Conservation (phyloP, 2,113 vertebrate species). For the Ploceus nigricollis region DNA sequence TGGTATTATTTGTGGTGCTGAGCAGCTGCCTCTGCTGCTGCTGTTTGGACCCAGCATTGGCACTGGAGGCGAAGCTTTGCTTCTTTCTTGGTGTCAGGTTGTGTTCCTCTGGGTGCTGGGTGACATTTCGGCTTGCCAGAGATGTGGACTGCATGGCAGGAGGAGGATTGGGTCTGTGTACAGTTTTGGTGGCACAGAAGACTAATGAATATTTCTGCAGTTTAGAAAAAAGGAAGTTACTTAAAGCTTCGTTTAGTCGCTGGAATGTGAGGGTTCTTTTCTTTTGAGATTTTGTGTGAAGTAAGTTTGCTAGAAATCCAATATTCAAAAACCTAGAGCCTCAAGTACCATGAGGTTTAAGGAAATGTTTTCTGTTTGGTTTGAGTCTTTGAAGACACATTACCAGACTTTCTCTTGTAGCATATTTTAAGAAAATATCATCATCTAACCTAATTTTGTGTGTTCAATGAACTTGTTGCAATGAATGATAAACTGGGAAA, state of each 20-base stretch:
- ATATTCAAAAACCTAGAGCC: not conserved
- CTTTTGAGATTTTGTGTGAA: not conserved
- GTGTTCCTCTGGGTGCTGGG: not conserved
- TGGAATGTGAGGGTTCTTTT: not conserved
- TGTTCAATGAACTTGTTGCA: not conserved
- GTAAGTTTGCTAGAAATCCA: not conserved
- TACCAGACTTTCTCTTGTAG: not conserved
- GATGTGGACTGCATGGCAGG: not conserved
- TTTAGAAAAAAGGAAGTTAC: not conserved
- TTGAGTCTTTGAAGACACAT: not conserved
- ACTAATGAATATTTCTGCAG: not conserved
- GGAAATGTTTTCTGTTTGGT: not conserved
- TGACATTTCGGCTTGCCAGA: not conserved
- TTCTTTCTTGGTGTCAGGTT: not conserved
- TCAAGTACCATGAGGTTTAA: not conserved
- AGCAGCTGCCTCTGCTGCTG: not conserved
- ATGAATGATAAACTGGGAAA: not conserved
- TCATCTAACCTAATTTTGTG: not conserved
- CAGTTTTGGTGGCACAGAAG: not conserved
- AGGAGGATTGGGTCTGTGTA: not conserved
- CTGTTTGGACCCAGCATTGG: not conserved
- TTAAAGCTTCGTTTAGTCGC: not conserved
- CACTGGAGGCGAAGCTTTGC: not conserved
- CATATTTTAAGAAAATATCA: not conserved
- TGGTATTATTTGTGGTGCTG: not conserved